phyloP scores from a whole-genome alignment of 2,113 vertebrate genomes.

The Perognathus longimembris region DNA sequence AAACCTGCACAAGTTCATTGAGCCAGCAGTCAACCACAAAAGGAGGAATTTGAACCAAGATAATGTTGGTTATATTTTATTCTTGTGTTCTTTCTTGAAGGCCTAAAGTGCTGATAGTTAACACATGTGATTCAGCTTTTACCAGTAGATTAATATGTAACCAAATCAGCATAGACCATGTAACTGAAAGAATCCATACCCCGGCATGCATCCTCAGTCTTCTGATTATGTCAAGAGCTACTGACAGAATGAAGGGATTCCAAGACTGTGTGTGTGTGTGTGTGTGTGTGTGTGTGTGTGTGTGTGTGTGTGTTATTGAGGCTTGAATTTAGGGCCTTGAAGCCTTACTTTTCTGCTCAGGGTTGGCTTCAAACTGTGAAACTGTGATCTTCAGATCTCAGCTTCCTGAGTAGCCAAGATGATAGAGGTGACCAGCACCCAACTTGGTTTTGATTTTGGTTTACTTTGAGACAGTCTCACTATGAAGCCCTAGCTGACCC shows the following conservation, averaged over 20 bases:
- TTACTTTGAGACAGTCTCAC: too few relatives aligned
- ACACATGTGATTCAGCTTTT: background rate
- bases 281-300: too few relatives aligned
- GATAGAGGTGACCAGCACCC: too few relatives aligned
- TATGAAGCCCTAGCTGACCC: too few relatives aligned
- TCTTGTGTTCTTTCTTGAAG: slow-evolving; percentile 4
- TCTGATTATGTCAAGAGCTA: slow-evolving; percentile 19
- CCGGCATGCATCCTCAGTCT: background rate
- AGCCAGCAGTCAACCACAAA: slow-evolving; percentile 9
- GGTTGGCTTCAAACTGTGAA: too few relatives aligned
- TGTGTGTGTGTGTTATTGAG: too few relatives aligned
- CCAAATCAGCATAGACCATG: background rate
- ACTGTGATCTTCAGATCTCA: too few relatives aligned
- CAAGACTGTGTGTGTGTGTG: background rate
- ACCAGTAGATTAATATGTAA: background rate
- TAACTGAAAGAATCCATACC: background rate
- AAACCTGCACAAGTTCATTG: background rate
- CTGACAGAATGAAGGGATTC: slow-evolving; percentile 40
- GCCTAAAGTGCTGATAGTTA: background rate
- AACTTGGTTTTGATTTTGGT: too few relatives aligned
- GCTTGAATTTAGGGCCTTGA: too few relatives aligned
- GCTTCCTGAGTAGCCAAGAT: too few relatives aligned
- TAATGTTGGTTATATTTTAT: slow-evolving; percentile 56
- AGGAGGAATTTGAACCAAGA: slow-evolving; percentile 70
- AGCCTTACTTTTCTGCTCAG: too few relatives aligned